A percentile compares a stretch with the other conserved stretches of the same genome.
Evolutionary conservation across 2,888 invertebrate genomes (phyloP).

Genomic region (Drosophila maculinotata): DNA sequence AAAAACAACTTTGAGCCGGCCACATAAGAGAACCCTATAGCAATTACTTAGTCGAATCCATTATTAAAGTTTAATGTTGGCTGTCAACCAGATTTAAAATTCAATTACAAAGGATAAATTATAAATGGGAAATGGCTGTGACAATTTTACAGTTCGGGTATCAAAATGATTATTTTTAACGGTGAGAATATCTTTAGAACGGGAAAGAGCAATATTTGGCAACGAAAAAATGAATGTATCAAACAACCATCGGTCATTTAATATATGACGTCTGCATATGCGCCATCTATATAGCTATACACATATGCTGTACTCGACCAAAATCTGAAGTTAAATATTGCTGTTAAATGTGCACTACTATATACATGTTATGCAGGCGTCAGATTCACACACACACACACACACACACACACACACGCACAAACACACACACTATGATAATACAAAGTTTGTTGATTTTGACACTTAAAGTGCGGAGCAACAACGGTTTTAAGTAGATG

Average conservation of each 20-base stretch:
- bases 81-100: too few species aligned
- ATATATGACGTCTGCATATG: background rate
- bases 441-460: slow-evolving; percentile 82
- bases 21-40: too few species aligned
- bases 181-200: background rate
- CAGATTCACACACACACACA: slow-evolving; percentile 17
- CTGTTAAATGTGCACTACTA: background rate
- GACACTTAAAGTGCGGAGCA: slow-evolving; percentile 73
- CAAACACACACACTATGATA: slow-evolving; percentile 45
- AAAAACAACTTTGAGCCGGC: too few species aligned
- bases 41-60: too few species aligned
- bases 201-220: too few species aligned
- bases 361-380: slow-evolving; percentile 39
- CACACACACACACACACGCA: slow-evolving; percentile 11
- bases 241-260: slow-evolving; percentile 3
- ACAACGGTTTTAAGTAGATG: slow-evolving; percentile 1
- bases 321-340: slow-evolving; percentile 2
- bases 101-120: too few species aligned
- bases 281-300: background rate
- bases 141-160: too few species aligned
- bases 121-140: too few species aligned
- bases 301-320: background rate
- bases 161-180: too few species aligned
- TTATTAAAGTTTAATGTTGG: too few species aligned
- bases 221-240: too few species aligned